Evolutionary conservation across 2,888 invertebrate species (phyloP).

Genomic region (Pristionchus arcanus): DNA sequence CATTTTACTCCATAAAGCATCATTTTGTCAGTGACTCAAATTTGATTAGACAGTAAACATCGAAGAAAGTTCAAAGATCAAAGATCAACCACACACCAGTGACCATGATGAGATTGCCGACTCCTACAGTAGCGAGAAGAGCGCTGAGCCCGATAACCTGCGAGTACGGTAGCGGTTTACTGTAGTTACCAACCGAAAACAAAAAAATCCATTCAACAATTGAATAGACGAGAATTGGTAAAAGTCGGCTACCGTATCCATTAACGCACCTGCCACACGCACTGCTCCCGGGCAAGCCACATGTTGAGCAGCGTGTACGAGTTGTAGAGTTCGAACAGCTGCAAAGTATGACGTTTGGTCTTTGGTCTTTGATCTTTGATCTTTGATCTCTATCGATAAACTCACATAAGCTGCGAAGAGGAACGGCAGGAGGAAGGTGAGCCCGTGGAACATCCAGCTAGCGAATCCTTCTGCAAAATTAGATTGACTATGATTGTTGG

Average conservation of each 20-base stretch:
- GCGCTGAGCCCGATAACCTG: constrained; percentile 58
- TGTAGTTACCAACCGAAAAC: neutral
- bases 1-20: no score
- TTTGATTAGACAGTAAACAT: neutral
- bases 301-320: constrained; percentile 56
- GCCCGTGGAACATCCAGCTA: constrained; percentile 99
- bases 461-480: constrained; percentile 58
- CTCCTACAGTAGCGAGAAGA: constrained; percentile 57
- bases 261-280: constrained; percentile 59
- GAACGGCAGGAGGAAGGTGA: constrained; percentile 96
- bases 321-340: constrained; percentile 59
- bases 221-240: neutral
- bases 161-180: neutral
- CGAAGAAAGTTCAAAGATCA: neutral
- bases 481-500: neutral
- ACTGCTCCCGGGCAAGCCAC: constrained; percentile 53
- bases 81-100: neutral
- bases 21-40: neutral
- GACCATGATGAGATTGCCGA: constrained; percentile 60
- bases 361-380: constrained; percentile 15
- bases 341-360: neutral
- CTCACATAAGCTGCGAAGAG: constrained; percentile 91
- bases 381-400: constrained; percentile 58
- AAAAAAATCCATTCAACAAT: neutral
- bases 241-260: neutral